Conservation (phyloP, 1,140 invertebrate species). For the Palaemon carinicauda region DNA sequence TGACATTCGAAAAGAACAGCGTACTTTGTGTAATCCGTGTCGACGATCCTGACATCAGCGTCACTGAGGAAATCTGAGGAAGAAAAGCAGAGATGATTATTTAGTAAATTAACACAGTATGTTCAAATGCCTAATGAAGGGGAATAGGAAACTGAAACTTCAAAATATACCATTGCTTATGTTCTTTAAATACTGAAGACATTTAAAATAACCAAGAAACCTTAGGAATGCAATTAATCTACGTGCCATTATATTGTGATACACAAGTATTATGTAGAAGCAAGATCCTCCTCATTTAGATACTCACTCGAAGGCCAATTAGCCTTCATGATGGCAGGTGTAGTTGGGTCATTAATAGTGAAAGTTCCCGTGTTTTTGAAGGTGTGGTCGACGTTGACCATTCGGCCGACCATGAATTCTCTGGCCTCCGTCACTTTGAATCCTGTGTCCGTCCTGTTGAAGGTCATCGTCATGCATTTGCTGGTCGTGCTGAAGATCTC, state of each 20-base stretch:
- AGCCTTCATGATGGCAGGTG: neutral
- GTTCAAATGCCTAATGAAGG: too few relatives aligned
- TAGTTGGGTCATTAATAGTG: neutral
- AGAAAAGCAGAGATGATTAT: too few relatives aligned
- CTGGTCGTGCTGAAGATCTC: slow-evolving; percentile 21
- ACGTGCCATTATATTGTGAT: too few relatives aligned
- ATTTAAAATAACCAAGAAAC: too few relatives aligned
- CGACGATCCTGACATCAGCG: neutral
- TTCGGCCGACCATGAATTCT: neutral
- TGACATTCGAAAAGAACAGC: neutral
- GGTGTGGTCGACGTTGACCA: neutral
- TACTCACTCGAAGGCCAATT: neutral
- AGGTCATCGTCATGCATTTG: slow-evolving; percentile 4
- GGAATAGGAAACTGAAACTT: too few relatives aligned
- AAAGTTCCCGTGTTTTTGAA: neutral
- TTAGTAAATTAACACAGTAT: too few relatives aligned
- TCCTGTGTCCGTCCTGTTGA: neutral
- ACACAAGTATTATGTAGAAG: too few relatives aligned
- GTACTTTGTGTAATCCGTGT: neutral
- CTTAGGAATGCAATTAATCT: too few relatives aligned
- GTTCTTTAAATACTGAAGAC: too few relatives aligned
- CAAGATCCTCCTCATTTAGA: neutral
- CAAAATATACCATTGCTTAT: too few relatives aligned
- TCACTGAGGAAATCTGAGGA: neutral
- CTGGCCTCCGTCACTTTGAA: neutral